Conservation (phyloP, 2,888 invertebrate species). For the Rosalia funebris region DNA sequence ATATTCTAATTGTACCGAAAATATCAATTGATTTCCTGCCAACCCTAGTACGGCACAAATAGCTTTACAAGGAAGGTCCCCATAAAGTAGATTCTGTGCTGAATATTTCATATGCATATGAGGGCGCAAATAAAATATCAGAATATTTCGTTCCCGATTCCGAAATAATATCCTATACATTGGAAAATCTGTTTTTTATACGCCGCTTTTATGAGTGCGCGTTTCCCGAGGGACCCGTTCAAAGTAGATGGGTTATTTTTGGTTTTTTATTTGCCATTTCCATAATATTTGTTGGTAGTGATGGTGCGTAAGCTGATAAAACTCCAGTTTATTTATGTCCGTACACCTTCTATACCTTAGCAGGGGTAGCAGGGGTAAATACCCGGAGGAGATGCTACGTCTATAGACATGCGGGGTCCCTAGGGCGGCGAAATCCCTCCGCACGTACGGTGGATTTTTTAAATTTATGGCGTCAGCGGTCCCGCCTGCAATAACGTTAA, state of each 20-base stretch:
- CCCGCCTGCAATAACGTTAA: slow-evolving; percentile 47
- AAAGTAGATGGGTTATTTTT: slow-evolving; percentile 31
- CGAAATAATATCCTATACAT: slow-evolving; percentile 25
- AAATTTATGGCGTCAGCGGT: slow-evolving; percentile 46
- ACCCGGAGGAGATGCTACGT: slow-evolving; percentile 45
- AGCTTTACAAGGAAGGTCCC: neutral
- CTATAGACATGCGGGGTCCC: slow-evolving; percentile 37
- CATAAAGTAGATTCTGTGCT: neutral
- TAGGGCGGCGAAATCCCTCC: slow-evolving; percentile 40
- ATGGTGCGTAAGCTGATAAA: slow-evolving; percentile 43
- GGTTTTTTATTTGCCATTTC: slow-evolving; percentile 36
- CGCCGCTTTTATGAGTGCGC: slow-evolving; percentile 23
- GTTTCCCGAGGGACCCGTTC: slow-evolving; percentile 31
- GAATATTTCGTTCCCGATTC: slow-evolving; percentile 19
- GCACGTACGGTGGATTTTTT: slow-evolving; percentile 47
- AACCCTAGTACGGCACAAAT: too few relatives aligned
- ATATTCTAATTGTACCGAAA: too few relatives aligned
- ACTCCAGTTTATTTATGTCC: slow-evolving; percentile 47
- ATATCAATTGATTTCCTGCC: too few relatives aligned
- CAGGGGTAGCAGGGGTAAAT: slow-evolving; percentile 42
- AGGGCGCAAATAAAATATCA: slow-evolving; percentile 21
- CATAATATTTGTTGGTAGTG: slow-evolving; percentile 35
- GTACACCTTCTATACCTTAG: slow-evolving; percentile 42
- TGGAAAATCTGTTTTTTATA: slow-evolving; percentile 24
- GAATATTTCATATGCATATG: slow-evolving; percentile 20